phyloP scores from a whole-genome alignment of 1,140 invertebrate species.

The Drosophila lowei region DNA sequence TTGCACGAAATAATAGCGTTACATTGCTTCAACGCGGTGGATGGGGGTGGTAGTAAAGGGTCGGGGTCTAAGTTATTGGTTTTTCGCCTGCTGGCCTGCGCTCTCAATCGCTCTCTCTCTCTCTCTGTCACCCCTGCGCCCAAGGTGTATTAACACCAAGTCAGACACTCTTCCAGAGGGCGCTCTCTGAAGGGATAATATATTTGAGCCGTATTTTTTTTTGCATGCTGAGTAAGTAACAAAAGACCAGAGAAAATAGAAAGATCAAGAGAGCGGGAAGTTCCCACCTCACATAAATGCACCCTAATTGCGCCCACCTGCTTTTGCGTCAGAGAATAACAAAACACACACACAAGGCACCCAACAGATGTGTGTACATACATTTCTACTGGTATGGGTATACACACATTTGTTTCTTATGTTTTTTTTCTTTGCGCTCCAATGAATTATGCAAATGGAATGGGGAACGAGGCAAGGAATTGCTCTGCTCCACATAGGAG shows the following conservation, averaged over 20 bases:
- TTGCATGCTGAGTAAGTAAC: no score
- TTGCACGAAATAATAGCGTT: conserved; percentile 55
- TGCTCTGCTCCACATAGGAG: conserved; percentile 37
- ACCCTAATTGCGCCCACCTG: conserved; percentile 55
- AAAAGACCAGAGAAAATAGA: no score
- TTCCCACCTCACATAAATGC: no score
- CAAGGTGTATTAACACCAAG: neutral
- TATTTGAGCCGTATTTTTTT: no score
- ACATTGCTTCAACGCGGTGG: conserved; percentile 41
- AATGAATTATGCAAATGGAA: conserved; percentile 65
- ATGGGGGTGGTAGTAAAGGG: neutral
- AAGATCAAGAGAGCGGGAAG: no score
- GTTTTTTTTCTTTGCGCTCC: conserved; percentile 49
- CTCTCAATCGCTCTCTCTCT: conserved; percentile 24
- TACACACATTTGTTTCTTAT: conserved; percentile 50
- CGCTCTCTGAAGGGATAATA: no score
- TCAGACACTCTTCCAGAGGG: no score
- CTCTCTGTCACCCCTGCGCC: conserved; percentile 19
- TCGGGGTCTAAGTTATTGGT: conserved; percentile 61
- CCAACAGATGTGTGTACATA: conserved; percentile 25
- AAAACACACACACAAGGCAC: conserved; percentile 51
- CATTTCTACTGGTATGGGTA: conserved; percentile 44
- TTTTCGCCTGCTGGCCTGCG: conserved; percentile 41
- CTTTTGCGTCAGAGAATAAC: conserved; percentile 77
- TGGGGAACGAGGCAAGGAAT: conserved; percentile 17